Percentiles rank a stretch among this genome's conserved stretches.
These are phyloP conservation scores for Pedetes capensis DNA, from an alignment of 2,113 vertebrate genomes.

Conservation along the genomic window DNA sequence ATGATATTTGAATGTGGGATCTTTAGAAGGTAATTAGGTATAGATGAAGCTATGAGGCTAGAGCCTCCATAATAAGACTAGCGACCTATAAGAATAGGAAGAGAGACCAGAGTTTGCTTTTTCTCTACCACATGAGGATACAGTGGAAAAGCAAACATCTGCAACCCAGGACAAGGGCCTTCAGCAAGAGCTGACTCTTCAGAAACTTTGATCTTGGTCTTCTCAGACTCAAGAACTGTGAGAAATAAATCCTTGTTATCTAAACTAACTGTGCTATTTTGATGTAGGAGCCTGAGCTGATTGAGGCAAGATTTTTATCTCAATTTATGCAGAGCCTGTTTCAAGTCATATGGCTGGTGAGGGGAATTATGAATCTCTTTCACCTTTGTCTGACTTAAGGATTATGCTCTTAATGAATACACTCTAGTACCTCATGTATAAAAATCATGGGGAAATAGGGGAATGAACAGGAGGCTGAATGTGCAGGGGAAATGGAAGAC, in stretches of 20 bases:
- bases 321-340: not conserved
- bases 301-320: not conserved
- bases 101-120: rapidly evolving
- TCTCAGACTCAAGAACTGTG: not conserved
- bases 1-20: no score
- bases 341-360: not conserved
- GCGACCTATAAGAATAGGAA: not conserved
- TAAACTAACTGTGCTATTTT: not conserved
- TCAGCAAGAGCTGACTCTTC: not conserved
- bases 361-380: not conserved
- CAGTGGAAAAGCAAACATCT: not conserved
- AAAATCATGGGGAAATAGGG: not conserved
- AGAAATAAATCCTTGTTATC: not conserved
- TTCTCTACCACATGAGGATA: not conserved
- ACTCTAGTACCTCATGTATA: not conserved
- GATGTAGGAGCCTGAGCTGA: not conserved
- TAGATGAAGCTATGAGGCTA: not conserved
- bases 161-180: not conserved
- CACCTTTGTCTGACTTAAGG: not conserved
- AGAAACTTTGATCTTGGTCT: no score
- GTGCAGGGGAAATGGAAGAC: not conserved
- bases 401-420: not conserved
- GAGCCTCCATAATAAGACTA: not conserved
- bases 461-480: not conserved
- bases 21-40: not conserved